Conservation (phyloP, 2,113 vertebrate genomes). For the Struthio camelus region DNA sequence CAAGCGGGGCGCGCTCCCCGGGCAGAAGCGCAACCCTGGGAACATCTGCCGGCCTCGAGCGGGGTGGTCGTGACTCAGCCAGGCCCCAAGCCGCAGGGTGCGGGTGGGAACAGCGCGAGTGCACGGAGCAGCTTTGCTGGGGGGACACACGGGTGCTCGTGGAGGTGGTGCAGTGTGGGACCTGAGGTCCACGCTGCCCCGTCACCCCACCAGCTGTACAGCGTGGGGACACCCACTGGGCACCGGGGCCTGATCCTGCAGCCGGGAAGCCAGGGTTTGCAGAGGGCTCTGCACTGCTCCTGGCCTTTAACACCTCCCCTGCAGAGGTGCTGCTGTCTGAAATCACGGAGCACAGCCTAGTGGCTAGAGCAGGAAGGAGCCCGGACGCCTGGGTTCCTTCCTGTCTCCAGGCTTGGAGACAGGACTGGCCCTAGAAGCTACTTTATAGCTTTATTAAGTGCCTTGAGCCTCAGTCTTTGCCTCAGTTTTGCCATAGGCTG, state of each 20-base stretch:
- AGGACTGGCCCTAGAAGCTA: background rate
- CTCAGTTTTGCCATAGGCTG: background rate
- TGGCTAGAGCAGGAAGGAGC: background rate
- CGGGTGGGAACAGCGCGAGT: too few species aligned
- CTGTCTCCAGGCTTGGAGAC: too few species aligned
- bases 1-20: background rate
- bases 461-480: background rate
- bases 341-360: constrained; percentile 48
- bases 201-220: too few species aligned
- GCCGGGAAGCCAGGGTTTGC: background rate
- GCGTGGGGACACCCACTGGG: background rate
- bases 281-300: background rate
- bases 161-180: too few species aligned
- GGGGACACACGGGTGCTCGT: too few species aligned
- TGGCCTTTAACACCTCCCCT: background rate
- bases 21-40: background rate
- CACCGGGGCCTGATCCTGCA: background rate
- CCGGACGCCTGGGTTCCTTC: accelerated
- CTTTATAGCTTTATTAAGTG: too few species aligned
- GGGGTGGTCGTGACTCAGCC: too few species aligned
- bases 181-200: too few species aligned
- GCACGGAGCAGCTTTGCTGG: background rate
- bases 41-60: too few species aligned
- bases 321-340: background rate
- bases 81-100: too few species aligned